A percentile compares a stretch with the other conserved stretches of the same genome.
Conservation (phyloP, 2,888 invertebrate genomes). For the Sicus ferrugineus region DNA sequence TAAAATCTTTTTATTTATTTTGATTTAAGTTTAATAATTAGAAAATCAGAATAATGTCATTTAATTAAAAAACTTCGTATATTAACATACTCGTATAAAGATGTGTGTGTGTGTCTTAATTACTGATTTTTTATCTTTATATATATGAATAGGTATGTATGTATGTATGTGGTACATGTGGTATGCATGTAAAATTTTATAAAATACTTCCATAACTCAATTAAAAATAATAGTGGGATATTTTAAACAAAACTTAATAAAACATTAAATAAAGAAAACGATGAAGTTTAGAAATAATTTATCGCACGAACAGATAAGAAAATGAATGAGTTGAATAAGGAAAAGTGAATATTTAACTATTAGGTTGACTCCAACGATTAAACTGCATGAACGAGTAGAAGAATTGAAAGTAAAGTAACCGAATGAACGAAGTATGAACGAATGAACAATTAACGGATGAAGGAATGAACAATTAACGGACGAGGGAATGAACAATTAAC, state of each 20-base stretch:
- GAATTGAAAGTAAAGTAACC: too few relatives aligned
- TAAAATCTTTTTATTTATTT: constrained; percentile 36
- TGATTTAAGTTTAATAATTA: constrained; percentile 29
- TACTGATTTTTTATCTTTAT: constrained; percentile 21
- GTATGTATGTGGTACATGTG: constrained; percentile 5
- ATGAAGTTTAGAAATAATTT: background rate
- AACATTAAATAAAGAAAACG: background rate
- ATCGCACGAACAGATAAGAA: too few relatives aligned
- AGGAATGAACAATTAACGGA: background rate
- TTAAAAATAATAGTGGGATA: constrained; percentile 13
- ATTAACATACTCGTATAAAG: constrained; percentile 13
- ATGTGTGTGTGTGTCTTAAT: constrained; percentile 21
- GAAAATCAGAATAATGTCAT: constrained; percentile 20
- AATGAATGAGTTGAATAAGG: too few relatives aligned
- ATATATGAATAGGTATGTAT: background rate
- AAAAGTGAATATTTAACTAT: too few relatives aligned
- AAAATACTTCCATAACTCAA: constrained; percentile 21
- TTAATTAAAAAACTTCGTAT: background rate
- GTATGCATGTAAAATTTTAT: background rate
- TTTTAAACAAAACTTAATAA: constrained; percentile 12
- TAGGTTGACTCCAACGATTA: too few relatives aligned
- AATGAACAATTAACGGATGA: background rate
- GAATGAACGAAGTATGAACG: background rate
- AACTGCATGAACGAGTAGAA: too few relatives aligned
- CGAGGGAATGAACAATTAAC: constrained; percentile 5